Conservation (phyloP, 2,113 vertebrate species). For the Loxodonta africana region DNA sequence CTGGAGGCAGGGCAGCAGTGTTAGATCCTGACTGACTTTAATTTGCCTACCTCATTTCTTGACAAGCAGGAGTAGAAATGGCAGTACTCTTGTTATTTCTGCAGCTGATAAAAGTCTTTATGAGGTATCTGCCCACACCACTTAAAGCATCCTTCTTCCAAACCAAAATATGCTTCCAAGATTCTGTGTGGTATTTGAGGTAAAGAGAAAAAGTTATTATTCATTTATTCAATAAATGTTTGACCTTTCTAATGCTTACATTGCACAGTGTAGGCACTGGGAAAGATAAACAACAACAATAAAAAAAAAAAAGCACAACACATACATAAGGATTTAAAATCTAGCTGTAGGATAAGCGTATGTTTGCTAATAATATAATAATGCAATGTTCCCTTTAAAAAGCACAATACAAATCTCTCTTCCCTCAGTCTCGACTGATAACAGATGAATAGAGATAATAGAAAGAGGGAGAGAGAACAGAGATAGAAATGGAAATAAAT, state of each 20-base stretch:
- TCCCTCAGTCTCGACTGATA: not conserved
- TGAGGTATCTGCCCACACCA: not conserved
- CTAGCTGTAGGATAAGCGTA: conserved; percentile 19
- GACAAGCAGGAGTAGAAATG: conserved; percentile 59
- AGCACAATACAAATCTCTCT: not conserved
- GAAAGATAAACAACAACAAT: not conserved
- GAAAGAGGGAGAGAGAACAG: not conserved
- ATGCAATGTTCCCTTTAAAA: not conserved
- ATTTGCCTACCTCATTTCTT: conserved; percentile 63
- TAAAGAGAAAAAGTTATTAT: conserved; percentile 26
- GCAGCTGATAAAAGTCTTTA: not conserved
- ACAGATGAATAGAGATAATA: not conserved
- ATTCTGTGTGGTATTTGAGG: not conserved
- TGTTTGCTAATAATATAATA: not conserved
- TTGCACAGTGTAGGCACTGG: not conserved
- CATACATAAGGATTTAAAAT: not conserved
- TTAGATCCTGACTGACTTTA: not conserved
- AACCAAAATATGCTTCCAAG: conserved; percentile 46
- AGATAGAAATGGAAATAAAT: not conserved
- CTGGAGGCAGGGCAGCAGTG: conserved; percentile 61
- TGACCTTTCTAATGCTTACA: not conserved
- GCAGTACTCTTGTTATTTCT: conserved; percentile 3
- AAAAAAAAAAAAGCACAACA: not conserved
- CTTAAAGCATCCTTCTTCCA: conserved; percentile 22
- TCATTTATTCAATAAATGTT: not conserved